phyloP scores from a whole-genome alignment of 1,140 invertebrate species.

The Pogonomyrmex californicus region DNA sequence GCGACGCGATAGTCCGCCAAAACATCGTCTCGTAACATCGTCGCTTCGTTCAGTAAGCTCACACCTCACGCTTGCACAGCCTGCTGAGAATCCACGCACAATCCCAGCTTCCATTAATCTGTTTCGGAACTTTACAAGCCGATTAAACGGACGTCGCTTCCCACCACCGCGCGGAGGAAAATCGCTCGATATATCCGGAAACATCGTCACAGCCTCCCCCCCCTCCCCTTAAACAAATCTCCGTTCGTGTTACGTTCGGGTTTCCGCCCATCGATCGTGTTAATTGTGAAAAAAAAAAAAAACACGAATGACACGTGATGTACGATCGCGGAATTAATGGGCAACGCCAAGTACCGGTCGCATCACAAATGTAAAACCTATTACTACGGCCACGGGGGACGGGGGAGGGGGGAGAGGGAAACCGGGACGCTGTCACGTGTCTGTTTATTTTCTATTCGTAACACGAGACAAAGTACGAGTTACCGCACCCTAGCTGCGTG shows the following conservation, averaged over 20 bases:
- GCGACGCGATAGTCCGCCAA: conserved; percentile 37
- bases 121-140: conserved; percentile 56
- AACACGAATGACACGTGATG: neutral
- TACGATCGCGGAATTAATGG: neutral
- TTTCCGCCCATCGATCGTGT: neutral
- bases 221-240: neutral
- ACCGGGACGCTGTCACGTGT: neutral
- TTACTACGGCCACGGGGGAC: conserved; percentile 25
- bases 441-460: conserved; percentile 71
- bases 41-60: conserved; percentile 57
- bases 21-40: conserved; percentile 59
- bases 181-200: conserved; percentile 11
- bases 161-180: conserved; percentile 41
- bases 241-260: neutral
- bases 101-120: conserved; percentile 60
- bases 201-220: conserved; percentile 5
- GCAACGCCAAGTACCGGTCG: neutral
- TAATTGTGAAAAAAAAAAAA: neutral
- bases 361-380: conserved; percentile 24
- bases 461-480: conserved; percentile 73
- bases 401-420: neutral
- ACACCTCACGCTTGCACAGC: neutral
- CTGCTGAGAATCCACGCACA: neutral
- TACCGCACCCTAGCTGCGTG: conserved; percentile 74
- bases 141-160: conserved; percentile 61